Evolutionary conservation across 2,113 vertebrate species (phyloP), one percentile per base, ranked within the genome.

Genomic region (Ailuropoda melanoleuca): DNA sequence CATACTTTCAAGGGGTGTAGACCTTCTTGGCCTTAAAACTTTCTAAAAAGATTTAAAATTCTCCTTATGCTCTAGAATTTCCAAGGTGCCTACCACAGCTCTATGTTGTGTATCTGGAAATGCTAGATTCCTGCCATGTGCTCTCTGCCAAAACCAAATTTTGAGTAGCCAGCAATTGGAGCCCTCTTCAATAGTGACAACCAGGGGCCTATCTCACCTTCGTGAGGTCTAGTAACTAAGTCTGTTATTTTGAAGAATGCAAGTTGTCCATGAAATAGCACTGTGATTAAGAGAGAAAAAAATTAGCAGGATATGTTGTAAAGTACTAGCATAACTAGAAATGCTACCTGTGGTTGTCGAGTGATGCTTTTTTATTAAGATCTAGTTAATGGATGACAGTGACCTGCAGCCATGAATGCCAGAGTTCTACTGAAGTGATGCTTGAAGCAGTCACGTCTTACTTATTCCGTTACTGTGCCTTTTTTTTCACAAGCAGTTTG

Each of bases 301-400:
- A 74, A 39, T 96, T 1, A 6, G 81, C 70, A 39, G 8, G 90
- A 14, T 85, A 6, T 70, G 18, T 8, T 95, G 77, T 24, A 13
- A 60, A 97, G 12, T 43, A 66, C 31, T 23, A 75, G 34, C 89
- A 95, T 85, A 93, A 96, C 37, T 95, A 96, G 55, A 97, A 88
- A 94, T 39, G 4, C 90, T 92, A 72, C n/a, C 75, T 34, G 37
- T 75, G 24, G 70, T 43, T 83, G 6, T 75, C 78, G 88, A 19
- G 46, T 88, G 46, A 21, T 0, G 5, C 19, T 68, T 2, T 55
- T 9, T 23, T 37, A 84, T 88, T 75, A 58, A 96, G 93, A 93
- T 96, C 14, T 9, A 5, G 64, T 72, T 70, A 56, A n/a, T 83
- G 29, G 39, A 29, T 75, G 48, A 68, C 74, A 89, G 58, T 94